These are phyloP conservation scores for Ooceraea biroi DNA, from an alignment of 1,140 invertebrate genomes.

Conservation along the genomic window DNA sequence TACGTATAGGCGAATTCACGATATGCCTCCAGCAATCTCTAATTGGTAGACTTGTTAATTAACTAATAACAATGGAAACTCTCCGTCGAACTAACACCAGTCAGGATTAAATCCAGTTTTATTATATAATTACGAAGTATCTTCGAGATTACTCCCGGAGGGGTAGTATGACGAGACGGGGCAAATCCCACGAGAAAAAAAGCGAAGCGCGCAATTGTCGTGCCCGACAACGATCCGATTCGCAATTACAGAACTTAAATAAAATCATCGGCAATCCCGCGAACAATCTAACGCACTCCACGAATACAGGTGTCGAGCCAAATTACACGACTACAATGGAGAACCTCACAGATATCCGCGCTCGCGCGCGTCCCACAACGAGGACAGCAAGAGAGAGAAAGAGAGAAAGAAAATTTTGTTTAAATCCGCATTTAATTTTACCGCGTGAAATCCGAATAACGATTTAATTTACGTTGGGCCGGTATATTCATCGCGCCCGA, in stretches of 20 bases:
- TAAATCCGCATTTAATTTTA: conserved; percentile 60
- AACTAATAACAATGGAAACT: conserved; percentile 67
- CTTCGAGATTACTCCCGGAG: neutral
- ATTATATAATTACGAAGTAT: neutral
- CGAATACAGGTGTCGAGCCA: conserved; percentile 51
- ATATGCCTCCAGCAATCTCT: conserved; percentile 27
- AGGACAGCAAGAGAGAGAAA: too few species aligned
- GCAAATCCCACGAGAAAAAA: conserved; percentile 16
- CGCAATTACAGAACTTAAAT: conserved; percentile 56
- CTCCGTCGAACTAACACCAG: neutral
- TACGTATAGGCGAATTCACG: neutral
- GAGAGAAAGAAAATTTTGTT: conserved; percentile 38
- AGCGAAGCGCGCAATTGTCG: conserved; percentile 67
- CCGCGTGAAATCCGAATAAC: conserved; percentile 47
- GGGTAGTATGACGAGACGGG: conserved; percentile 47
- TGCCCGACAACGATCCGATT: conserved; percentile 55
- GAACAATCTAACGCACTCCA: conserved; percentile 42
- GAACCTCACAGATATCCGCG: conserved; percentile 14
- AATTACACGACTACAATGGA: conserved; percentile 35
- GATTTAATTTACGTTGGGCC: conserved; percentile 67
- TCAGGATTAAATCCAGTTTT: conserved; percentile 22
- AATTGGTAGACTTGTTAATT: conserved; percentile 73
- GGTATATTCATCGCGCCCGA: conserved; percentile 61
- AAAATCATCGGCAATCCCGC: conserved; percentile 55
- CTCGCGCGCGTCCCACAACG: neutral